Evolutionary conservation across 2,888 invertebrate species (phyloP).

Genomic region (Morpho helenor): DNA sequence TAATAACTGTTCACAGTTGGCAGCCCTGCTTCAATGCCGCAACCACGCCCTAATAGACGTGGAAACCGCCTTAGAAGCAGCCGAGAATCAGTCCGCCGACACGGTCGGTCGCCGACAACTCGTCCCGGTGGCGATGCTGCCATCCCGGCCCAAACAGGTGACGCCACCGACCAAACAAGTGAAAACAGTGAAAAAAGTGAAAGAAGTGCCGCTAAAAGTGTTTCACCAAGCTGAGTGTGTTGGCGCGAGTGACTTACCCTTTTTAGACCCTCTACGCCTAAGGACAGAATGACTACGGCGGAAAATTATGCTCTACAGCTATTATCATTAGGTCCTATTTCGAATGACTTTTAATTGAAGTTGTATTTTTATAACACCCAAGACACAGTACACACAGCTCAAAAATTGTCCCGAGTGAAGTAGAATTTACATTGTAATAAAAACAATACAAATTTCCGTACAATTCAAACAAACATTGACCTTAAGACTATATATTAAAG

Average conservation of each 20-base stretch:
- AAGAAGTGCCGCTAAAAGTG: slow-evolving; percentile 64
- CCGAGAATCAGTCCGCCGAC: slow-evolving; percentile 53
- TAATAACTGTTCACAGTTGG: slow-evolving; percentile 42
- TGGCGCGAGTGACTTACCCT: slow-evolving; percentile 52
- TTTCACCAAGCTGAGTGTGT: slow-evolving; percentile 61
- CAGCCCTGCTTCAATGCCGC: slow-evolving; percentile 62
- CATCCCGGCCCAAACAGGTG: slow-evolving; percentile 21
- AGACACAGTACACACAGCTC: no score
- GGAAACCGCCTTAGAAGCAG: slow-evolving; percentile 74
- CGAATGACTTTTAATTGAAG: no score
- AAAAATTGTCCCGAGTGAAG: no score
- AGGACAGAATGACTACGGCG: slow-evolving; percentile 67
- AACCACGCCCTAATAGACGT: slow-evolving; percentile 71
- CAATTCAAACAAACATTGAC: no score
- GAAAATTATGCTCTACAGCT: slow-evolving; percentile 53
- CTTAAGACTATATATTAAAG: no score
- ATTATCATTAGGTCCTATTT: slow-evolving; percentile 43
- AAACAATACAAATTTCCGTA: no score
- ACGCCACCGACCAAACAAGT: slow-evolving; percentile 22
- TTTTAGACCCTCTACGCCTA: slow-evolving; percentile 55
- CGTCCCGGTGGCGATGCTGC: slow-evolving; percentile 47
- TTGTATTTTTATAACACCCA: no score
- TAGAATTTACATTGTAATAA: no score
- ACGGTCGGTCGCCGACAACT: slow-evolving; percentile 46
- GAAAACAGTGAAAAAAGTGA: slow-evolving; percentile 43